Evolutionary conservation across 2,113 vertebrate species (phyloP), one percentile per base, ranked within the genome.

Genomic region (Hipposideros armiger): DNA sequence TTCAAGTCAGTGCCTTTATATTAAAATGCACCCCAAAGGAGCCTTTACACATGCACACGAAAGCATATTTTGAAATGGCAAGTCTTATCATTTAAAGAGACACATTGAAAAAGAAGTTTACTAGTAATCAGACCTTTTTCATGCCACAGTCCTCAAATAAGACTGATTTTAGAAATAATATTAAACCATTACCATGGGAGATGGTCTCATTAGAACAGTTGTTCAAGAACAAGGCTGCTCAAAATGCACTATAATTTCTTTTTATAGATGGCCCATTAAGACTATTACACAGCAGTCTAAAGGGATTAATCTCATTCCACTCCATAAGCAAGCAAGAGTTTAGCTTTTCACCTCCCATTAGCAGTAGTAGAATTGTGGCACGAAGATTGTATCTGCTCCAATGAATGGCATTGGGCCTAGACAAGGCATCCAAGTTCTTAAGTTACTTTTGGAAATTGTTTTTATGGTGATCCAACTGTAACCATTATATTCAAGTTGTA

Each of bases 241-340:
- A 96, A 97, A 97, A 96, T 97, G 67, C 85, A 88, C 87, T 96
- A 70, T 95, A 97, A 97, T 96, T 97, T 47, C 95, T 94, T 97
- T 97, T 97, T 97, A 96, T 97, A 96, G 96, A 97, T 95, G 52
- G 81, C 85, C 96, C 96, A 96, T 98, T 97, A 97, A 97, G 81
- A 97, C 96, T 90, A 95, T 97, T 97, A 96, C 94, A 96, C 90
- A 97, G 92, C 96, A 97, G 96, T 97, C 86, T 95, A 97, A 97
- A 96, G 90, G 87, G 40, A 97, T 96, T 97, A 96, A 97, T 97
- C 90, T 95, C 90, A 96, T 97, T 96, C 77, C 20, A 56, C 50
- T 96, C 84, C 66, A 91, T 92, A 72, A 97, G 85, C 84, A 96
- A 94, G 67, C 76, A 95, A 94, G 87, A 88, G 67, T 96, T 96